Evolutionary conservation across 2,888 invertebrate species (phyloP), one percentile per base, ranked within the genome.

Genomic region (Orthosia gothica): DNA sequence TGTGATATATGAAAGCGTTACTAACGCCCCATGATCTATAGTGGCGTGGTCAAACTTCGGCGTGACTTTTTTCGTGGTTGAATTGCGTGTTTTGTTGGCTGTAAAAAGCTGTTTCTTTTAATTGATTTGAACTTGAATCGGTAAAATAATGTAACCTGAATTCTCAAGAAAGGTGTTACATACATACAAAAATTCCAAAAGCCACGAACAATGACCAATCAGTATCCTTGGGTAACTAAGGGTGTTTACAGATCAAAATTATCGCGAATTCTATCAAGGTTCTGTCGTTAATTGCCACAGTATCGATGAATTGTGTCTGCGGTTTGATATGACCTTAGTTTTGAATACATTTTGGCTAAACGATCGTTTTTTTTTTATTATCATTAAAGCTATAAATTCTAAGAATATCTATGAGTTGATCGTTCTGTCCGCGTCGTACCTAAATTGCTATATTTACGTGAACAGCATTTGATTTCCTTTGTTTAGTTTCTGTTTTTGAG

Each of bases 1-100:
- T 85, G 83, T 57, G 66, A 69, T 66, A 65, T 66, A 67, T 54
- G 86, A 83, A 85, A 83, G 83, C 79, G 79, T 82, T 62, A 61
- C 79, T 73, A 85, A 70, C 50, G 16, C 54, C 68, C 64, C 59
- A 67, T 70, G 49, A 57, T 59, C 18, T 50, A 68, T 50, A 18
- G 18, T 45, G 18, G 13, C 54, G 45, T 63, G 49, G 49, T 64
- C 52, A 49, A 62, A 40, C n/a, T 71, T n/a, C n/a, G n/a, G n/a
- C n/a, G n/a, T n/a, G n/a, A n/a, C n/a, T n/a, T n/a, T n/a, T n/a
- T n/a, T n/a, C n/a, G n/a, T n/a, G n/a, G n/a, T 59, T 23, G 23
- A 67, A 54, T 70, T 52, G 66, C 74, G 67, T 74, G 57, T 78
- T 61, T 62, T 57, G 16, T 26, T 26, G 16, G 20, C 40, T 61